These are phyloP conservation scores for Melanostoma scalare DNA, from an alignment of 2,888 invertebrate species.

Conservation along the genomic window DNA sequence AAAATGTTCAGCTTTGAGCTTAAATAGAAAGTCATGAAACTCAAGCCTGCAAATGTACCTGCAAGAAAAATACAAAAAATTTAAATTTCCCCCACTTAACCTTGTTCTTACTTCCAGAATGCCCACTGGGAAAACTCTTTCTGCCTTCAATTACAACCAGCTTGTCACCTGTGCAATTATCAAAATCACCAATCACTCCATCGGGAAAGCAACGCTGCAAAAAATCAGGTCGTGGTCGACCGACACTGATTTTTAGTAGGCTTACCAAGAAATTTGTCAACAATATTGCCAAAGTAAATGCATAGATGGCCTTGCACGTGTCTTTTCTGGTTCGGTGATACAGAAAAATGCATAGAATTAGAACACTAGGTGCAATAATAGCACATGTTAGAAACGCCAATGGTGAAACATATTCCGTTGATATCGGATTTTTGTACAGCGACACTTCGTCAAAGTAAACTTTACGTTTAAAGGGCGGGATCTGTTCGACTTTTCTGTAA, in stretches of 20 bases:
- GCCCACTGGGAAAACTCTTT: slow-evolving; percentile 95
- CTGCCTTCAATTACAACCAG: slow-evolving; percentile 88
- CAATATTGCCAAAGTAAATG: slow-evolving; percentile 86
- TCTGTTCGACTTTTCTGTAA: slow-evolving; percentile 87
- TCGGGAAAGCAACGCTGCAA: slow-evolving; percentile 93
- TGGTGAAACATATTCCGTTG: slow-evolving; percentile 87
- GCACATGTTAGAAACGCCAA: slow-evolving; percentile 86
- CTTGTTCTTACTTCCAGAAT: slow-evolving; percentile 88
- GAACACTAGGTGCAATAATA: slow-evolving; percentile 85
- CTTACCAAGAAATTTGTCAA: slow-evolving; percentile 85
- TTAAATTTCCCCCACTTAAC: neutral
- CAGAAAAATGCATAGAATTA: slow-evolving; percentile 83
- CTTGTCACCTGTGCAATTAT: slow-evolving; percentile 87
- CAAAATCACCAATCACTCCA: slow-evolving; percentile 83
- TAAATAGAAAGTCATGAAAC: slow-evolving; percentile 88
- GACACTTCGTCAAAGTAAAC: slow-evolving; percentile 90
- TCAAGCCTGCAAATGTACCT: slow-evolving; percentile 91
- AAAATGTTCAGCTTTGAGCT: slow-evolving; percentile 89
- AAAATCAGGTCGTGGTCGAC: slow-evolving; percentile 92
- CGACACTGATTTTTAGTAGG: slow-evolving; percentile 80
- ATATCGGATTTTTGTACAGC: slow-evolving; percentile 90
- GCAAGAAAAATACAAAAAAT: slow-evolving; percentile 75
- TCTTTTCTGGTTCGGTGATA: slow-evolving; percentile 86
- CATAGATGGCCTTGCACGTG: slow-evolving; percentile 85
- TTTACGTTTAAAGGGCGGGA: slow-evolving; percentile 87